Evolutionary conservation across 23 tunicate genomes (phyloP).

Genomic region (Diplosoma virens): DNA sequence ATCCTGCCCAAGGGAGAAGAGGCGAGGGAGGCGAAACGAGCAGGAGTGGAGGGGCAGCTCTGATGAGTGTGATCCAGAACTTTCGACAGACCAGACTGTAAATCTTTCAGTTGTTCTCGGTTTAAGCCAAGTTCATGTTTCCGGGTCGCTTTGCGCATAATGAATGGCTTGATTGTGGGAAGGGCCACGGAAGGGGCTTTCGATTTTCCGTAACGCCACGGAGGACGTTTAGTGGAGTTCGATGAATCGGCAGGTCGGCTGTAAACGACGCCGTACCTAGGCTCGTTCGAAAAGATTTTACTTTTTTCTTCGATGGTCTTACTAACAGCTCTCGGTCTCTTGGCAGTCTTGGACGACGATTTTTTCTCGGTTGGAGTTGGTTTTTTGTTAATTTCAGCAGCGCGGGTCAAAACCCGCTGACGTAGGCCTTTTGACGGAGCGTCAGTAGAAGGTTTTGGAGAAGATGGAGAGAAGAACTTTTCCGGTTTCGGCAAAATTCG

Average conservation of each 20-base stretch:
- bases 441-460: constrained; percentile 24
- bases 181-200: constrained; percentile 42
- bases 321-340: constrained; percentile 31
- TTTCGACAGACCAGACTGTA: constrained; percentile 51
- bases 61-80: constrained; percentile 48
- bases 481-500: constrained; percentile 28
- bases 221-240: constrained; percentile 42
- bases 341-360: neutral
- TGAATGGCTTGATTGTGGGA: constrained; percentile 60
- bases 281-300: constrained; percentile 40
- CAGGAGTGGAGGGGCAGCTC: constrained; percentile 44
- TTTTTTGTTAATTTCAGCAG: constrained; percentile 49
- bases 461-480: constrained; percentile 34
- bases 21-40: constrained; percentile 9
- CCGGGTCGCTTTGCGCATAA: constrained; percentile 57
- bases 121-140: constrained; percentile 74
- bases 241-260: constrained; percentile 19
- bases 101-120: constrained; percentile 51
- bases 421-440: constrained; percentile 39
- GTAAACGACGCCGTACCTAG: constrained; percentile 50
- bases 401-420: constrained; percentile 42
- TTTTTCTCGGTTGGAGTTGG: neutral
- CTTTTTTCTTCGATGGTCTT: constrained; percentile 58
- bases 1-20: constrained; percentile 57
- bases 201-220: constrained; percentile 61